Evolutionary conservation across 2,113 vertebrate species (phyloP).

Genomic region (Fukomys damarensis): DNA sequence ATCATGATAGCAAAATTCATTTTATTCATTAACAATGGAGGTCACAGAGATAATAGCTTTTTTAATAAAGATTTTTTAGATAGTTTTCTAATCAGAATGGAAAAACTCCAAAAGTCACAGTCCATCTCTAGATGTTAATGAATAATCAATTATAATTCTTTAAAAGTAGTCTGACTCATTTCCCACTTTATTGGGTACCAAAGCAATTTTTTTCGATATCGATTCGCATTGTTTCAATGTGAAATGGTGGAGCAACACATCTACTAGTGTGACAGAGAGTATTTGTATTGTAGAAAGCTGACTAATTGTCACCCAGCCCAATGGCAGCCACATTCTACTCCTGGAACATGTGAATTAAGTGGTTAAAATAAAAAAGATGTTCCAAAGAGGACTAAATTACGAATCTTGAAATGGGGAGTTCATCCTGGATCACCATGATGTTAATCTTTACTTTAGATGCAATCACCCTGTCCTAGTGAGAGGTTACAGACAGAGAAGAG

Average conservation of each 20-base stretch:
- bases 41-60: neutral
- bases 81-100: slow-evolving; percentile 40
- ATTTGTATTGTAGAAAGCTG: neutral
- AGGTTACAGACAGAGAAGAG: neutral
- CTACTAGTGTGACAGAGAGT: neutral
- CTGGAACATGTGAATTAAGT: neutral
- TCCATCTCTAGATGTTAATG: neutral
- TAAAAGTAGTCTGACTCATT: neutral
- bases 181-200: neutral
- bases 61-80: slow-evolving; percentile 34
- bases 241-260: neutral
- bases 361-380: neutral
- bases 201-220: neutral
- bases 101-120: neutral
- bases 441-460: neutral
- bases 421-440: neutral
- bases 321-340: neutral
- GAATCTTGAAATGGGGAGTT: neutral
- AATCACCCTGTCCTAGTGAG: neutral
- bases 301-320: neutral
- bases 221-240: neutral
- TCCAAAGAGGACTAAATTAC: neutral
- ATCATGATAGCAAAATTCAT: slow-evolving; percentile 14
- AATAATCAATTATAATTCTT: slow-evolving; percentile 58
- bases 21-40: slow-evolving; percentile 32